Evolutionary conservation across 2,888 invertebrate genomes (phyloP).

Genomic region (Melieria crassipennis): DNA sequence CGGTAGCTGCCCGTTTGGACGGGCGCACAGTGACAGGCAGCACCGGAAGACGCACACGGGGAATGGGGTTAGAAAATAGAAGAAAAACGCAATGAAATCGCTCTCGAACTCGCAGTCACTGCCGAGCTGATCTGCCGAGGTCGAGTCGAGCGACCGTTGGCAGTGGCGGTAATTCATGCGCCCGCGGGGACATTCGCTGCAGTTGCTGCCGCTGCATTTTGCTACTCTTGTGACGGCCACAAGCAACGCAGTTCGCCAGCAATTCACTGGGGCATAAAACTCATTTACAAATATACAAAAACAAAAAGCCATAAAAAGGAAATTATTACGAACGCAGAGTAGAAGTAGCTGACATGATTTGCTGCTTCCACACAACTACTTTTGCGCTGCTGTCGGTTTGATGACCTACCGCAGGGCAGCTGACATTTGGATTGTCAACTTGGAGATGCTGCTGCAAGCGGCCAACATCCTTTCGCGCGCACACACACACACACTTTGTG

Average conservation of each 20-base stretch:
- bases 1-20: too few species aligned
- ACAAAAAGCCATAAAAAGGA: constrained; percentile 7
- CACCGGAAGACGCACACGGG: not conserved
- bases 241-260: too few species aligned
- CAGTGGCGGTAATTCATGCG: not conserved
- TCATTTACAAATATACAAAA: constrained; percentile 21
- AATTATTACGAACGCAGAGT: not conserved
- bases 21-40: too few species aligned
- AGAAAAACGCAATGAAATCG: too few species aligned
- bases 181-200: constrained; percentile 12
- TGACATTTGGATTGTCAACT: not conserved
- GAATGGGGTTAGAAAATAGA: not conserved
- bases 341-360: constrained; percentile 4
- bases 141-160: too few species aligned
- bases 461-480: too few species aligned
- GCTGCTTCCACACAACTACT: constrained; percentile 6
- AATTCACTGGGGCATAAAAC: constrained; percentile 15
- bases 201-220: constrained; percentile 1
- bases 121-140: too few species aligned
- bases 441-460: too few species aligned
- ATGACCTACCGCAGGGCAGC: constrained; percentile 33
- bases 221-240: not conserved
- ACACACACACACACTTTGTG: too few species aligned
- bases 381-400: constrained; percentile 15
- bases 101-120: too few species aligned